Evolutionary conservation across 2,113 vertebrate genomes (phyloP), one percentile per base, ranked within the genome.

Genomic region (Caranx ignobilis): DNA sequence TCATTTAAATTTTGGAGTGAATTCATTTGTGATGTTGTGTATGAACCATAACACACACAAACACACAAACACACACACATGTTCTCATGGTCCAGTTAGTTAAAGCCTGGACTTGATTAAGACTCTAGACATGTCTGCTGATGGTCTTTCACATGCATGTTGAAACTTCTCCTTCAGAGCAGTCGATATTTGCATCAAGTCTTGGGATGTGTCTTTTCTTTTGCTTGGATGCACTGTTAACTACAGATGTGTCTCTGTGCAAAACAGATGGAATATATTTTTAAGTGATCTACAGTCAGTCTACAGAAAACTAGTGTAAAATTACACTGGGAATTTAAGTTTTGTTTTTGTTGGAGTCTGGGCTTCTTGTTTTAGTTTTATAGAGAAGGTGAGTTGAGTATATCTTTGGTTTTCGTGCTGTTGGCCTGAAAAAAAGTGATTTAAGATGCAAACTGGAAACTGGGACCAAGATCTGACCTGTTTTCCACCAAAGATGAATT

Each of bases 141-240:
- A 7, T 54, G 50, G 8, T 21, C 19, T 52, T 21, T 10, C 9
- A 9, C 3, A n/a, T n/a, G 48, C 19, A 50, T 52, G 50, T 52
- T 52, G 18, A 6, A 50, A 18, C 18, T 31, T 7, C 43, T 32
- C 19, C 31, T 43, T 50, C 34, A 71, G 32, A 63, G 68, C 67
- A 1, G 35, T 41, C 55, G 9, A 54, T 54, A 8, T 54, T 54
- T 1, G 18, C 19, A 1, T 60, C 39, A 56, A 62, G 48, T 62
- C 31, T 41, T 59, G 13, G 13, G 34, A 26, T 18, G 34, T 56
- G 4, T 35, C 41, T 41, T 64, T 66, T 35, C 41, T 41, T 64
- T 66, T 35, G 31, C 50, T 45, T 69, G 75, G 50, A 75, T 79
- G 10, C 2, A 18, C 1, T 50, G 18, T 52, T 19, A 37, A 37